A percentile compares a stretch with the other conserved stretches of the same genome.
Conservation (phyloP, 2,888 invertebrate genomes). For the Cremastinae sp. region DNA sequence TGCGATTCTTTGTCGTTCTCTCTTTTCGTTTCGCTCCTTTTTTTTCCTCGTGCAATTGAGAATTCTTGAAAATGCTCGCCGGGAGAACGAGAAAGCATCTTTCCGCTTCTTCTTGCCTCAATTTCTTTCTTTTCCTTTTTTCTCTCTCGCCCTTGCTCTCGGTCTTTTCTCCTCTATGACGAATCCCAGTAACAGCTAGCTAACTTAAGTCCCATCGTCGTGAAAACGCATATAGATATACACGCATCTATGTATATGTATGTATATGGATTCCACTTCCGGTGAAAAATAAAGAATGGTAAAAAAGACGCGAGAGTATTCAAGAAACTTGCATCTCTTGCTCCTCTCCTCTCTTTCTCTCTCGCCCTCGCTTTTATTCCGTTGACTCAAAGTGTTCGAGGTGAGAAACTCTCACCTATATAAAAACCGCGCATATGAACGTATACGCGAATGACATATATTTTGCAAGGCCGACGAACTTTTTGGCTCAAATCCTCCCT, state of each 20-base stretch:
- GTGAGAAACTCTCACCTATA: slow-evolving; percentile 2
- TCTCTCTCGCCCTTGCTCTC: slow-evolving; percentile 9
- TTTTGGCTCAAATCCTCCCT: neutral
- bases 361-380: neutral
- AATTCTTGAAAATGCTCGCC: slow-evolving; percentile 23
- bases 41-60: slow-evolving; percentile 2
- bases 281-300: slow-evolving; percentile 19
- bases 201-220: slow-evolving; percentile 11
- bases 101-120: neutral
- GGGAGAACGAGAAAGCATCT: slow-evolving; percentile 23
- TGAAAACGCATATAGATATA: neutral
- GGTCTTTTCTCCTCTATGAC: slow-evolving; percentile 1
- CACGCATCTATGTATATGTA: neutral
- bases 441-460: neutral
- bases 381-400: slow-evolving; percentile 4
- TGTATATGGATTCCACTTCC: neutral
- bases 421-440: neutral
- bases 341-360: neutral
- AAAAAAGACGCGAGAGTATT: slow-evolving; percentile 13
- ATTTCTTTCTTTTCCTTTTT: slow-evolving; percentile 3
- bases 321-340: slow-evolving; percentile 7
- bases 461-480: neutral
- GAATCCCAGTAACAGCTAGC: slow-evolving; percentile 22
- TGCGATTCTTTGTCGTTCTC: slow-evolving; percentile 19
- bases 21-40: slow-evolving; percentile 9